These are phyloP conservation scores for Sinosuthora webbiana DNA, from an alignment of 2,113 vertebrate genomes.

Conservation along the genomic window DNA sequence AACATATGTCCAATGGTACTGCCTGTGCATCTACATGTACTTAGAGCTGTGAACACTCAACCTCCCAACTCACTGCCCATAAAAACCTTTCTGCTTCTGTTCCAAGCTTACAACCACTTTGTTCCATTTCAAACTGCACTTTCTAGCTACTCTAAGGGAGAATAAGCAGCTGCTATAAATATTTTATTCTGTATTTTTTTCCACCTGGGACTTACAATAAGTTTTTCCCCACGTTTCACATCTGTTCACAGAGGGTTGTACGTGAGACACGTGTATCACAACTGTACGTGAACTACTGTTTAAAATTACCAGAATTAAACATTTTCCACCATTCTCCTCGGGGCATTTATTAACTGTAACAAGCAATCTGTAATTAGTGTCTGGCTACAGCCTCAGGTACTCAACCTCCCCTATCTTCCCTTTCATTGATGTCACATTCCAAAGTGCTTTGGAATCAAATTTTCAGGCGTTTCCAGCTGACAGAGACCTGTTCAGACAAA, in stretches of 20 bases:
- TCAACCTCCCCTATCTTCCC: not conserved
- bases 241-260: not conserved
- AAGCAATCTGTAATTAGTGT: not conserved
- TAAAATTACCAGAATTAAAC: not conserved
- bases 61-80: not conserved
- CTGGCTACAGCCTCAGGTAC: not conserved
- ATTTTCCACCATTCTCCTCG: not conserved
- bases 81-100: not conserved
- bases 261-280: fast-evolving
- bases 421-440: not conserved
- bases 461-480: not conserved
- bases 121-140: not conserved
- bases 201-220: not conserved
- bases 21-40: not conserved
- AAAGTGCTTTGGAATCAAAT: not conserved
- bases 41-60: not conserved
- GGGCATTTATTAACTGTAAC: not conserved
- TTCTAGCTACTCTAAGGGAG: not conserved
- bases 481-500: not conserved
- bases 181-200: not conserved
- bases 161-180: not conserved
- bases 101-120: not conserved
- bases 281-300: not conserved
- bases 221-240: not conserved
- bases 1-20: not conserved